Evolutionary conservation across 2,888 invertebrate genomes (phyloP).

Genomic region (Pandemis cinnamomeana): DNA sequence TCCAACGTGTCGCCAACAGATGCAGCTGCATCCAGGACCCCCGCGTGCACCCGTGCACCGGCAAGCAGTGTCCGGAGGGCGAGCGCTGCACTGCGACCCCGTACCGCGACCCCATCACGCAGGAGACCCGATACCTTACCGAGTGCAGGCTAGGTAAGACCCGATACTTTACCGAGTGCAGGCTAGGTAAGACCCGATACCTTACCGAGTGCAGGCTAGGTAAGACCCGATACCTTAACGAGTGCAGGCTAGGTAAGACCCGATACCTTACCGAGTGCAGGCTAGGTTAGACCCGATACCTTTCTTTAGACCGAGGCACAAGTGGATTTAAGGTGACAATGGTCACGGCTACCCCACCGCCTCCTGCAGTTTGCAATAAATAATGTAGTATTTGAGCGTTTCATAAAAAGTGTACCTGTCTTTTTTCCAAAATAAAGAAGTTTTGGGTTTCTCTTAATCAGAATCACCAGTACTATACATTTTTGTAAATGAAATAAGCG

Average conservation of each 20-base stretch:
- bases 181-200: too few relatives aligned
- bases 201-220: slow-evolving; percentile 85
- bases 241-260: slow-evolving; percentile 85
- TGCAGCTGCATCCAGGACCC: slow-evolving; percentile 63
- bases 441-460: too few relatives aligned
- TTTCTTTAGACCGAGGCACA: too few relatives aligned
- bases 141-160: slow-evolving; percentile 85
- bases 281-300: slow-evolving; percentile 73
- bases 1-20: background rate
- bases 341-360: too few relatives aligned
- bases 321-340: too few relatives aligned
- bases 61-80: slow-evolving; percentile 84
- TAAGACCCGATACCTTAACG: slow-evolving; percentile 64
- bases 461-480: too few relatives aligned
- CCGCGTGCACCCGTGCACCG: slow-evolving; percentile 88
- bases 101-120: slow-evolving; percentile 67
- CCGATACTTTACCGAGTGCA: background rate
- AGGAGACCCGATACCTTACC: slow-evolving; percentile 77
- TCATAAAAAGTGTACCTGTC: too few relatives aligned
- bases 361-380: too few relatives aligned
- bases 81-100: slow-evolving; percentile 88
- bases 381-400: too few relatives aligned
- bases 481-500: too few relatives aligned
- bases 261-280: slow-evolving; percentile 85
- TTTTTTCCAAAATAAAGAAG: too few relatives aligned